Conservation (phyloP, 1,140 invertebrate genomes). For the fruit fly (Drosophila melanogaster) region Release_6_plus_ISO1_MT NT_033779.5:18538001-18538500, state of each 20-base stretch:
- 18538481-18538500: no score
- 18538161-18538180: slow-evolving; percentile 96
- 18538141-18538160: slow-evolving; percentile 95
- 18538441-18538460: no score
- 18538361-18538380: neutral
- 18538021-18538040: slow-evolving; percentile 90
- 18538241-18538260: neutral
- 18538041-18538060: slow-evolving; percentile 91
- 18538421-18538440: no score
- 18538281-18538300: neutral
- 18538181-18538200: slow-evolving; percentile 87
- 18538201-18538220: slow-evolving; percentile 20
- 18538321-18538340: no score
- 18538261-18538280: neutral
- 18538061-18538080: slow-evolving; percentile 98
- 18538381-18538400: no score
- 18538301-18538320: no score
- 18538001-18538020: neutral
- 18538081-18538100: slow-evolving; percentile 97
- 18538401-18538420: no score
- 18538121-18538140: slow-evolving; percentile 96
- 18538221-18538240: slow-evolving; percentile 12
- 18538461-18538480: neutral
- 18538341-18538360: no score
- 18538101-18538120: slow-evolving; percentile 97